Evolutionary conservation across 2,113 vertebrate genomes (phyloP).

Genomic region (Cyprinus carpio): DNA sequence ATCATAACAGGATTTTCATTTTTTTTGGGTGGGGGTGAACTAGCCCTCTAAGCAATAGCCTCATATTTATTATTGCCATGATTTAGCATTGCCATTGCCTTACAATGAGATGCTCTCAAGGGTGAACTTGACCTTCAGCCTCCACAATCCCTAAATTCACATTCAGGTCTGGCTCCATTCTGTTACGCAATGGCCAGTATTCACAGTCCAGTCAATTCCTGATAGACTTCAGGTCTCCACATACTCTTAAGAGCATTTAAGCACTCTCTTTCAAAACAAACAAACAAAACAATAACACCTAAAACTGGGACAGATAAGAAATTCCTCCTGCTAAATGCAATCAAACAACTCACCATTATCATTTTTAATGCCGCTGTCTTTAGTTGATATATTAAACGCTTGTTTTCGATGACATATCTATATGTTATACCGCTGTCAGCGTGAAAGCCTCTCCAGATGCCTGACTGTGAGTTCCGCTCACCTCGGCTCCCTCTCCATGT

Average conservation of each 20-base stretch:
- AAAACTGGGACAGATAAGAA: neutral
- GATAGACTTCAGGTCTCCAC: neutral
- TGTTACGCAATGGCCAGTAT: neutral
- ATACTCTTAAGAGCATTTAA: neutral
- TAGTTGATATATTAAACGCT: conserved; percentile 33
- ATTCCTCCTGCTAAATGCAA: neutral
- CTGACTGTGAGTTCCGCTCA: conserved; percentile 61
- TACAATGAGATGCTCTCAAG: neutral
- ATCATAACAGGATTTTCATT: too few species aligned
- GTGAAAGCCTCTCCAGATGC: conserved; percentile 65
- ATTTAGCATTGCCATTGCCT: neutral
- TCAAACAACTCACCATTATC: neutral
- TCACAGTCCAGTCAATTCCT: neutral
- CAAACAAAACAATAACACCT: neutral
- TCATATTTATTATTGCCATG: neutral
- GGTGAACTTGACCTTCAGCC: neutral
- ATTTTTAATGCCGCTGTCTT: conserved; percentile 6
- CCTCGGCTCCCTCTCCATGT: conserved; percentile 30
- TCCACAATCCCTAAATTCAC: neutral
- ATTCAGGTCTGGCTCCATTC: neutral
- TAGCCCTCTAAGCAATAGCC: neutral
- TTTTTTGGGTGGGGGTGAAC: too few species aligned
- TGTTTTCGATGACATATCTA: conserved; percentile 29
- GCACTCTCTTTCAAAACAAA: neutral
- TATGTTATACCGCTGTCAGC: conserved; percentile 55